Evolutionary conservation across 2,113 vertebrate species (phyloP).

Genomic region (Elephantulus edwardii): DNA sequence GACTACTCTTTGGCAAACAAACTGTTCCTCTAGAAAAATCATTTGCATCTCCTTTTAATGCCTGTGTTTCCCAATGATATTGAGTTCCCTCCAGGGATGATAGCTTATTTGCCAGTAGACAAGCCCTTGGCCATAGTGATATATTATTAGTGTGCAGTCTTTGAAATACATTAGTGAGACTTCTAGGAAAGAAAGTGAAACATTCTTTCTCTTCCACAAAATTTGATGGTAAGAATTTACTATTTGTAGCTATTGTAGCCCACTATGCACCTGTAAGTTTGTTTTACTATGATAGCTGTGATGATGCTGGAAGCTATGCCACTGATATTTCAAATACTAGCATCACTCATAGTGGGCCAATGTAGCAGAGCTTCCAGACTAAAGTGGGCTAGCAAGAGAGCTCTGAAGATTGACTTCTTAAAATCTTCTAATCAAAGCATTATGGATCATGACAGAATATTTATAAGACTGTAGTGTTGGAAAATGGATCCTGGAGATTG

Average conservation of each 20-base stretch:
- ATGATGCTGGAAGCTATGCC: not conserved
- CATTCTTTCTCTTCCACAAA: not conserved
- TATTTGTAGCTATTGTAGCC: not conserved
- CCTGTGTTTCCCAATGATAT: not conserved
- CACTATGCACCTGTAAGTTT: not conserved
- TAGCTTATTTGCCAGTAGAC: not conserved
- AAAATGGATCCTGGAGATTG: not conserved
- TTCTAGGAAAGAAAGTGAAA: not conserved
- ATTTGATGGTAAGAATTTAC: not conserved
- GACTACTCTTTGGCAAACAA: not conserved
- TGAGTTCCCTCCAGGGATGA: not conserved
- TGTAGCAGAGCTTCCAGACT: not conserved
- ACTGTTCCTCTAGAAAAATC: not conserved
- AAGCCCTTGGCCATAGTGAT: not conserved
- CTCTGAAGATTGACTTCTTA: not conserved
- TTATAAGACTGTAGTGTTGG: not conserved
- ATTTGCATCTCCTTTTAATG: not conserved
- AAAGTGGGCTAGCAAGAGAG: not conserved
- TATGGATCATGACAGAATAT: not conserved
- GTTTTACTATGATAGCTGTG: not conserved
- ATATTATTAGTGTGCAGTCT: not conserved
- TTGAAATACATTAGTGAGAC: not conserved
- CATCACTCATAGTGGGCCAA: not conserved
- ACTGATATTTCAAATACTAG: not conserved
- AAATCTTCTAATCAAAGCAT: not conserved